Conservation (phyloP, 1,140 invertebrate species). For the Drosophila varians region DNA sequence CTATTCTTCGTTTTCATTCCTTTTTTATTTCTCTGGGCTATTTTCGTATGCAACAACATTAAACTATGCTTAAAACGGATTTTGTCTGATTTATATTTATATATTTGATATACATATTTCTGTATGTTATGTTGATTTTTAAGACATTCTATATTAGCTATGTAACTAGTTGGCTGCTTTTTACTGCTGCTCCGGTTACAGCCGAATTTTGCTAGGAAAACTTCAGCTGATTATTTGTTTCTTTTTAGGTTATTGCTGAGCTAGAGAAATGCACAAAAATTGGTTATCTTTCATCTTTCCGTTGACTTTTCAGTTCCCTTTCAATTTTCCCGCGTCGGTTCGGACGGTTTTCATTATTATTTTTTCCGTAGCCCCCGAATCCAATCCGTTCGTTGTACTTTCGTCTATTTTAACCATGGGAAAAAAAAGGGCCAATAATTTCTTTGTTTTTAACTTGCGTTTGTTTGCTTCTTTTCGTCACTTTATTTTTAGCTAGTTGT, state of each 20-base stretch:
- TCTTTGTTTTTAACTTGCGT: slow-evolving; percentile 29
- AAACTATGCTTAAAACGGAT: slow-evolving; percentile 49
- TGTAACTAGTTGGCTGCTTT: slow-evolving; percentile 41
- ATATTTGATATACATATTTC: slow-evolving; percentile 22
- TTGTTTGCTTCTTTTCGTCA: slow-evolving; percentile 38
- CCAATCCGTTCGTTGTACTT: slow-evolving; percentile 61
- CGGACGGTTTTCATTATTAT: slow-evolving; percentile 2
- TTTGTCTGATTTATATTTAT: slow-evolving; percentile 18
- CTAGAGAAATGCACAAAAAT: slow-evolving; percentile 26
- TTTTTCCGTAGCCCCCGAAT: neutral
- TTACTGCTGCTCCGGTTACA: slow-evolving; percentile 4
- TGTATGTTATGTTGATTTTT: slow-evolving; percentile 32
- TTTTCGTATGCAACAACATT: slow-evolving; percentile 52
- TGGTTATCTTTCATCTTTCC: neutral
- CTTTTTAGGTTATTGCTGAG: slow-evolving; percentile 14
- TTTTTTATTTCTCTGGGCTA: slow-evolving; percentile 18
- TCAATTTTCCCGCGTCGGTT: neutral
- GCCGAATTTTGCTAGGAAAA: slow-evolving; percentile 61
- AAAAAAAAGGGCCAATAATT: slow-evolving; percentile 13
- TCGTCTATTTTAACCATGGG: neutral
- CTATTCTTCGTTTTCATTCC: neutral
- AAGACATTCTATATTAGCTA: slow-evolving; percentile 41
- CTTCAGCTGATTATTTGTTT: slow-evolving; percentile 43
- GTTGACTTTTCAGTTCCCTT: neutral
- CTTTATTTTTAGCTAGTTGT: slow-evolving; percentile 44